A percentile compares a stretch with the other conserved stretches of the same genome.
phyloP scores from a whole-genome alignment of 2,888 invertebrate species.

The Hanleya hanleyi region DNA sequence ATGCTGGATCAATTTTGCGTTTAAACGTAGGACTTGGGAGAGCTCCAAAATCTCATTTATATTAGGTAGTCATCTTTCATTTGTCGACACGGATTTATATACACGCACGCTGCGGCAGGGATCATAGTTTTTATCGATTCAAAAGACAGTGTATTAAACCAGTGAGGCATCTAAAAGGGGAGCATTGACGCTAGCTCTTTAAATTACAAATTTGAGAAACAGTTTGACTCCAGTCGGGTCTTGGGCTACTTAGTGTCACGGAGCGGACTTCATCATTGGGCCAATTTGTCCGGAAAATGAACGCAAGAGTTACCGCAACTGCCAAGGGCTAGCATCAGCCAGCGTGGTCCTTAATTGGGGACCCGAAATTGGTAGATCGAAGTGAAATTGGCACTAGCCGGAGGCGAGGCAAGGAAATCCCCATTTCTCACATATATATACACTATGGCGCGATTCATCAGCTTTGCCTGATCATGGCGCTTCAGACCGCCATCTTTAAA shows the following conservation, averaged over 20 bases:
- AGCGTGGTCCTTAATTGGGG: neutral
- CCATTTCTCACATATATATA: neutral
- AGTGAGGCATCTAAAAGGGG: too few species aligned
- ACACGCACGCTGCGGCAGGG: too few species aligned
- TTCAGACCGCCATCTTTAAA: neutral
- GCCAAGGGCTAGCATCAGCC: neutral
- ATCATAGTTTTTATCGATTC: too few species aligned
- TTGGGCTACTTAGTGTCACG: neutral
- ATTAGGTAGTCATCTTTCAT: too few species aligned
- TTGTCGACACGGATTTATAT: too few species aligned
- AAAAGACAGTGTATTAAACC: too few species aligned
- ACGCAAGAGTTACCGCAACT: neutral
- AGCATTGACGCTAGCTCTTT: neutral
- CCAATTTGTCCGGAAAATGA: neutral
- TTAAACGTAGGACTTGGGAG: too few species aligned
- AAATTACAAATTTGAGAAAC: neutral
- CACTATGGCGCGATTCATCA: neutral
- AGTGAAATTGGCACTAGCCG: neutral
- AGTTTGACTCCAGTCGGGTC: neutral
- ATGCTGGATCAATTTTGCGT: too few species aligned
- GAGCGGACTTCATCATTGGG: neutral
- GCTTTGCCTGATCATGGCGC: neutral
- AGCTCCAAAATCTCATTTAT: too few species aligned
- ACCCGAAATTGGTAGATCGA: constrained; percentile 5
- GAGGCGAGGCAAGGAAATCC: neutral